Base-by-base conservation (phyloP, 2,113 vertebrate genomes). In the Lota lota region DNA sequence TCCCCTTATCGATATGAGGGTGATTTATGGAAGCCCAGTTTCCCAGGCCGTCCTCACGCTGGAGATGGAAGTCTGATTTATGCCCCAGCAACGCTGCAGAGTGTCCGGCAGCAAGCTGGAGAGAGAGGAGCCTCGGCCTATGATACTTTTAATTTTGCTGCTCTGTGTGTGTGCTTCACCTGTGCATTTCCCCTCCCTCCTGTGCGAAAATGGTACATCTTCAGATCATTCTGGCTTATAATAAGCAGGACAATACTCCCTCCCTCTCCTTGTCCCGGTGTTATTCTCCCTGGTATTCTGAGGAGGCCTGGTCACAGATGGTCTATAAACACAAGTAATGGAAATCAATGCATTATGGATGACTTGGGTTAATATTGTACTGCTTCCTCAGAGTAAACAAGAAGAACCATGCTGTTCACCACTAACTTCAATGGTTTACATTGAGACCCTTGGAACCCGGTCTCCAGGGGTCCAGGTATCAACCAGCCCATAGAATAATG, bases 1-100 rank as follows among this genome's bases (percentile, higher is more conserved):
- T 89, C 78, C 83, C 65, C 68, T 86, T 88, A 86, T 89, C 85
- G 87, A 89, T 88, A 90, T 89, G 77, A 80, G 64, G 72, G 71
- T 90, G 88, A 89, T 90, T 88, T 85, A 90, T 90, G 86, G 74
- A 78, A 56, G 67, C 62, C 16, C 40, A 22, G 22, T 79, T 47
- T 83, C 68, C 74, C 78, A 64, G 59, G 76, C 79, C 79, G 47
- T 86, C 83, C 71, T 79, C 82, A 80, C 75, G 74, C 81, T 76
- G 59, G 65, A 83, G 85, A 81, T 81, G 82, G 70, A 72, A 67
- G 68, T 71, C 71, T 80, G 84, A 87, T 88, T 86, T 84, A 85
- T 89, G 70, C 70, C 62, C 4, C 68, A 76, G 70, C 74, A 54
- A 74, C 51, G 76, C 73, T 36, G 75, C 74, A 50, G 70, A 76